Base-by-base conservation (phyloP, 2,113 vertebrate species). In the Mohoua ochrocephala region DNA sequence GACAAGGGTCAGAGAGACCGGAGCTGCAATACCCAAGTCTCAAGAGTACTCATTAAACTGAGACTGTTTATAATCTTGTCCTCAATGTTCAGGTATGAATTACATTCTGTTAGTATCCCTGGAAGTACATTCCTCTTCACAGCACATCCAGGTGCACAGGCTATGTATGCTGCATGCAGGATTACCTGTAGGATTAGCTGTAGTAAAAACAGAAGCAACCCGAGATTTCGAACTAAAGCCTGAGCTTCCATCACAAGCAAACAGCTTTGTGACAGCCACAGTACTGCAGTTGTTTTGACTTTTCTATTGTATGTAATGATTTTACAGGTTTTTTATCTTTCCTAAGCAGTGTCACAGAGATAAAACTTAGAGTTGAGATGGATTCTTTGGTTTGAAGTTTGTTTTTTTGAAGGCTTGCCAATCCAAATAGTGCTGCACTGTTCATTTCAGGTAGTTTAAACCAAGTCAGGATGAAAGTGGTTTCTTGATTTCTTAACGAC, bases 21-120 rank as follows among this genome's bases (percentile, higher is more conserved):
- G 44, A 71, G 23, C 14, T 87, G 56, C 71, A 63, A 63, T 60
- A 67, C 49, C 49, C 61, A 93, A 79, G 7, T 88, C 93, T 95
- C 92, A 79, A 26, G 89, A 87, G 96, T 63, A 52, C 91, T 97
- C 84, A 94, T 97, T 97, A 97, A 91, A 92, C 30, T 76, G 71
- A 82, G 69, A 73, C 60, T 49, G 33, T 87, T 96, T 89, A 59
- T 91, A 84, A 88, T 91, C 45, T 86, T 49, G 20, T 63, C 84
- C 57, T 93, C 41, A 5, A 76, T 85, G 63, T n/a, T 61, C 44
- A 60, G 4, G 2, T 14, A 35, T 0, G 0, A 78, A 11, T 33
- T 71, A 30, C 35, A 45, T 52, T 57, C 41, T 65, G 22, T 69
- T 59, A 65, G 41, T 35, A n/a, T 54, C 37, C n/a, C 52, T 91